Percentiles rank a stretch among this genome's conserved stretches.
Evolutionary conservation across 2,797 vertebrate species (phyloP).

Genomic region (Alcedo quadribrachys): DNA sequence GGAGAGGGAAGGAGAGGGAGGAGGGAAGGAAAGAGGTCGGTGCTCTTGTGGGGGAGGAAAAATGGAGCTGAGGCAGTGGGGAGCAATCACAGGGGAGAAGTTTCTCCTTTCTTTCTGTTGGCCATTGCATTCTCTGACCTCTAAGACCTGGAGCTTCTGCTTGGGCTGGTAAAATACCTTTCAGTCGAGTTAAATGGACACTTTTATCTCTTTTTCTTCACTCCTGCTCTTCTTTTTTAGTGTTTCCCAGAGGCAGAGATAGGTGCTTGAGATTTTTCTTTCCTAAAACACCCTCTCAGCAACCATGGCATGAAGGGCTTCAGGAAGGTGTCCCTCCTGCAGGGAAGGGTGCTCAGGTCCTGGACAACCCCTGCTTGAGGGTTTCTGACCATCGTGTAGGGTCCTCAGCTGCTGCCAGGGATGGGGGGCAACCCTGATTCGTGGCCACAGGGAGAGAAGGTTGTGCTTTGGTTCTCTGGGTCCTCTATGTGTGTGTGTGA

Average conservation of each 20-base stretch:
- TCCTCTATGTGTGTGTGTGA: accelerated
- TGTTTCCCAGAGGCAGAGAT: background rate
- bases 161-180: background rate
- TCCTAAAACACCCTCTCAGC: background rate
- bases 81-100: background rate
- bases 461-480: accelerated
- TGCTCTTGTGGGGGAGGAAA: background rate
- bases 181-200: background rate
- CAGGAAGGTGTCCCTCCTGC: background rate
- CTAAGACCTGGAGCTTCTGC: background rate
- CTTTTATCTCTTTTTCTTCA: background rate
- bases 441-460: background rate
- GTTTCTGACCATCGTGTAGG: background rate
- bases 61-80: background rate
- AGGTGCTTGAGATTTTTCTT: background rate
- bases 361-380: background rate
- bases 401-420: background rate
- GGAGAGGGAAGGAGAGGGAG: background rate
- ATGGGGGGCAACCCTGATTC: background rate
- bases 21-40: background rate
- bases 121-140: background rate
- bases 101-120: background rate
- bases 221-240: background rate
- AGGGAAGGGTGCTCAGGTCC: background rate
- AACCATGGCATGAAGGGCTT: accelerated